These are phyloP conservation scores for Neostethus bicornis DNA, from an alignment of 2,797 vertebrate species.

Conservation along the genomic window DNA sequence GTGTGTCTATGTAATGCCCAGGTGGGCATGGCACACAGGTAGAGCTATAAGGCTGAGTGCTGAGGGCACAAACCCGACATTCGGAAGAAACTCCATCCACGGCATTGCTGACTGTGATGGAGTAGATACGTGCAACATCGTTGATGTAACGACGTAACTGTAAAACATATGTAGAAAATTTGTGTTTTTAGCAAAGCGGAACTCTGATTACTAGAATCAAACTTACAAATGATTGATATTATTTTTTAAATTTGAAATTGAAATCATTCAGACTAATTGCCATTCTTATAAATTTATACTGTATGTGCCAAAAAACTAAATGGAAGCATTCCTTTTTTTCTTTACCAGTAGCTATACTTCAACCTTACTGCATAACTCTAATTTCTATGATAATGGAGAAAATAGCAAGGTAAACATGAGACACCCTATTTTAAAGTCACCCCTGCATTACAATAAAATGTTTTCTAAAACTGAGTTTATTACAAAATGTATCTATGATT, in stretches of 20 bases:
- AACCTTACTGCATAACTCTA: too few species aligned
- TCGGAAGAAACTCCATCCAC: slow-evolving; percentile 88
- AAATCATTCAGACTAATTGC: background rate
- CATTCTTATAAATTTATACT: too few species aligned
- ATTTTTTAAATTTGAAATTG: too few species aligned
- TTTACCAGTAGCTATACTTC: too few species aligned
- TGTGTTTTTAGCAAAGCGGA: background rate
- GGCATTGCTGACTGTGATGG: slow-evolving; percentile 88
- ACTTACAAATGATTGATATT: too few species aligned
- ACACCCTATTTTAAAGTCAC: too few species aligned
- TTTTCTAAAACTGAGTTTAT: background rate
- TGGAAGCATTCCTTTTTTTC: too few species aligned
- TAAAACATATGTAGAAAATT: background rate
- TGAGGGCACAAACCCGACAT: slow-evolving; percentile 91
- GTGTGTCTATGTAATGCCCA: slow-evolving; percentile 90
- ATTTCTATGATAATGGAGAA: too few species aligned
- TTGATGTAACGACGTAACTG: slow-evolving; percentile 87
- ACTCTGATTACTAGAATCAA: too few species aligned
- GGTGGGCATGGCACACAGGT: slow-evolving; percentile 92
- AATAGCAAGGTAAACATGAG: too few species aligned
- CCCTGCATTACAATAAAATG: too few species aligned
- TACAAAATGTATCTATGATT: background rate
- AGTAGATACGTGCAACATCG: slow-evolving; percentile 92
- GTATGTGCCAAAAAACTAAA: too few species aligned
- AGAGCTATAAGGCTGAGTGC: slow-evolving; percentile 82